A percentile compares a stretch with the other conserved stretches of the same genome.
Conservation (phyloP, 2,797 vertebrate species). For the Benthosema pterotum region DNA sequence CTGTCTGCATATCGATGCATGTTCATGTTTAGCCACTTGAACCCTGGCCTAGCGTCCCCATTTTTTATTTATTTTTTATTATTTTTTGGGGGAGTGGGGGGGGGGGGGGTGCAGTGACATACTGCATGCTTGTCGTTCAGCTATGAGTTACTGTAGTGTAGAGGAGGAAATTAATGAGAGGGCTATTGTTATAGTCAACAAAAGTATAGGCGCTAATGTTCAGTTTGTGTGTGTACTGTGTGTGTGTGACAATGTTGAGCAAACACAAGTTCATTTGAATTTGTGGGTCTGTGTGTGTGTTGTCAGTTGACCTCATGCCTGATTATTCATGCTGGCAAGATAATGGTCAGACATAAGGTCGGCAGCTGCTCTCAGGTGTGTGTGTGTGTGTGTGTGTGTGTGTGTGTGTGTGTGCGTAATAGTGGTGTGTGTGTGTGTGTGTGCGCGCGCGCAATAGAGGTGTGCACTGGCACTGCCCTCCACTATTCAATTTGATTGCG, state of each 20-base stretch:
- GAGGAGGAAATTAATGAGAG: too few relatives aligned
- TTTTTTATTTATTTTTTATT: too few relatives aligned
- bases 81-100: too few relatives aligned
- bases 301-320: constrained; percentile 28
- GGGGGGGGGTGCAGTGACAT: too few relatives aligned
- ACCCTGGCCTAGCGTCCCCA: neutral
- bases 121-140: too few relatives aligned
- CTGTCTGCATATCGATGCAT: neutral
- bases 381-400: constrained; percentile 15
- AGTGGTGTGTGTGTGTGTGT: too few relatives aligned
- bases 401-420: neutral
- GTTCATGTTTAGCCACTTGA: neutral
- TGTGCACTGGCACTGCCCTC: too few relatives aligned
- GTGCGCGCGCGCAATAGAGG: too few relatives aligned
- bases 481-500: too few relatives aligned
- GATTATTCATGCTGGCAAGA: constrained; percentile 60
- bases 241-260: constrained; percentile 19
- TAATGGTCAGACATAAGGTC: constrained; percentile 34
- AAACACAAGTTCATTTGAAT: neutral
- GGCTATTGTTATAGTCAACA: too few relatives aligned
- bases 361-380: constrained; percentile 51
- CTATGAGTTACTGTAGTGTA: too few relatives aligned
- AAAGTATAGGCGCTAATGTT: too few relatives aligned
- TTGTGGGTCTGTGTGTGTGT: neutral
- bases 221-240: constrained; percentile 18